A percentile compares a stretch with the other conserved stretches of the same genome.
Conservation (phyloP, 2,797 vertebrate species). For the Acropternis orthonyx region DNA sequence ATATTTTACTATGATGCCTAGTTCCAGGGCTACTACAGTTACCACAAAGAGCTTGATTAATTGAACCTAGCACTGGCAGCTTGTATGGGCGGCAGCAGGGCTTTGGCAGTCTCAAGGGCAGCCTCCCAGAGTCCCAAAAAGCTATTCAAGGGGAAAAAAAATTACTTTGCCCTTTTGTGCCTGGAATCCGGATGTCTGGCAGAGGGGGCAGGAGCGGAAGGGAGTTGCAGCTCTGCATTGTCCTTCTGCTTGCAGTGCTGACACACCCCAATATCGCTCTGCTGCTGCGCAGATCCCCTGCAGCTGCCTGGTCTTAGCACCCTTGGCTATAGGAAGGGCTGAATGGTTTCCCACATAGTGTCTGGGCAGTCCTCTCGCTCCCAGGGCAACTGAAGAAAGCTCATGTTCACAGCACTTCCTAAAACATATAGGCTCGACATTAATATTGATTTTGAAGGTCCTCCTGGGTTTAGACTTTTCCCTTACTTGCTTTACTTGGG, state of each 20-base stretch:
- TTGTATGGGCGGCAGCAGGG: neutral
- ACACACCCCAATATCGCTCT: slow-evolving; percentile 9
- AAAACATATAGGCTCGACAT: neutral
- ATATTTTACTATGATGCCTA: neutral
- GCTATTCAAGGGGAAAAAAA: neutral
- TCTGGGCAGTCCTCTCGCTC: neutral
- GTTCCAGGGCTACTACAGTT: neutral
- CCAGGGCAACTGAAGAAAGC: neutral
- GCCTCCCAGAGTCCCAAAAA: slow-evolving; percentile 49
- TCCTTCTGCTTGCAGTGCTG: neutral
- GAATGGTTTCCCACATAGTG: neutral
- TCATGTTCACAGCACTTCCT: neutral
- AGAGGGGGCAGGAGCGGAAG: slow-evolving; percentile 49
- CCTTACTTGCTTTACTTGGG: neutral
- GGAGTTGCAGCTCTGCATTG: slow-evolving; percentile 39
- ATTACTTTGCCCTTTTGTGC: slow-evolving; percentile 49
- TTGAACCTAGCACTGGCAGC: neutral
- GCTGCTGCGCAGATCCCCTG: neutral
- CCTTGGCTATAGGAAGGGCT: neutral
- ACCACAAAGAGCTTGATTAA: neutral
- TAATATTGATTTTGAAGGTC: neutral
- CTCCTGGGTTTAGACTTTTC: neutral
- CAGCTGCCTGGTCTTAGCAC: neutral
- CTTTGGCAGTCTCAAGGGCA: slow-evolving; percentile 36
- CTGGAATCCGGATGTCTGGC: slow-evolving; percentile 71